phyloP scores from a whole-genome alignment of 2,797 vertebrate species.

The Myotis myotis region DNA sequence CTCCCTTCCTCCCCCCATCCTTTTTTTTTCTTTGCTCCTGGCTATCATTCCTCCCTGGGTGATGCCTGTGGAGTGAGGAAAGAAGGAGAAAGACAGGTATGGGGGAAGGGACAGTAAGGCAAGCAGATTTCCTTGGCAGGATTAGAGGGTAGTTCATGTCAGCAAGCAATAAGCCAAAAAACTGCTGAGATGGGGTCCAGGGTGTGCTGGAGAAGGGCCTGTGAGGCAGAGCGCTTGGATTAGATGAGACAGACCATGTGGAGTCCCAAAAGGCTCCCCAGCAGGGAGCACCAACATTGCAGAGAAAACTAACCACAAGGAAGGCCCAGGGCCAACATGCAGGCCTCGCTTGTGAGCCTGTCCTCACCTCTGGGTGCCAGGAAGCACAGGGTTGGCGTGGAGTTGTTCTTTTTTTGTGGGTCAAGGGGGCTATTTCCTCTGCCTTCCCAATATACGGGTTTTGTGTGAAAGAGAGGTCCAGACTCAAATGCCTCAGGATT shows the following conservation, averaged over 20 bases:
- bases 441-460: background rate
- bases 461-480: background rate
- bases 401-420: background rate
- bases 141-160: background rate
- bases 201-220: conserved; percentile 35
- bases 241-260: conserved; percentile 61
- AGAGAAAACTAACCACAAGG: conserved; percentile 31
- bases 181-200: background rate
- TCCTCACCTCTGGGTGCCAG: background rate
- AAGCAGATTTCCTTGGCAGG: conserved; percentile 52
- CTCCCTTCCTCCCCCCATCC: background rate
- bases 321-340: background rate
- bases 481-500: background rate
- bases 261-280: conserved; percentile 43
- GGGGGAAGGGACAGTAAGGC: background rate
- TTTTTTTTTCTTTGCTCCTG: background rate
- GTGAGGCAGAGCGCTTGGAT: conserved; percentile 26
- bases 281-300: conserved; percentile 51
- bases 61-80: background rate
- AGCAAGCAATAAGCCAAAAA: background rate
- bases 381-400: background rate
- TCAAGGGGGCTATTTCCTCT: background rate
- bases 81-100: background rate
- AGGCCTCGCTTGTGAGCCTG: background rate
- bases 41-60: background rate